These are phyloP conservation scores for Drosophila ercepeae DNA, from an alignment of 1,140 invertebrate genomes.

Conservation along the genomic window DNA sequence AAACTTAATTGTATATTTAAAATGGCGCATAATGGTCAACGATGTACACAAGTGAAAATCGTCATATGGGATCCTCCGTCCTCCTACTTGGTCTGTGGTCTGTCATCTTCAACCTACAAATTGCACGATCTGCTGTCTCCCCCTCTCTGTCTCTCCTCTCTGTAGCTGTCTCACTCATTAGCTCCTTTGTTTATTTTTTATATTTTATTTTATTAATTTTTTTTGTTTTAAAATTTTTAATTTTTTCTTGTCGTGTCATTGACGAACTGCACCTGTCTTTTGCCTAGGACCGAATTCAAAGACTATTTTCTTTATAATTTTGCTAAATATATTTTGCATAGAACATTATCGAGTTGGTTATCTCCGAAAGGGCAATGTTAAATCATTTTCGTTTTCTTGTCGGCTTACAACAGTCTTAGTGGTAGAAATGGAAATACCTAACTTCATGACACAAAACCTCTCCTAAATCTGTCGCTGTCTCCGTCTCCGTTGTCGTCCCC, in stretches of 20 bases:
- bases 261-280: conserved; percentile 36
- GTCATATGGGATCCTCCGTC: conserved; percentile 15
- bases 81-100: conserved; percentile 14
- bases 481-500: conserved; percentile 32
- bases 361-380: conserved; percentile 30
- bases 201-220: neutral
- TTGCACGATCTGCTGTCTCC: conserved; percentile 74
- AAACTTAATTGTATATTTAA: conserved; percentile 75
- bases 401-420: conserved; percentile 28
- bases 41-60: conserved; percentile 34
- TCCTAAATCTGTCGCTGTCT: neutral
- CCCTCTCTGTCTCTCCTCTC: conserved; percentile 1
- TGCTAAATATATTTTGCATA: conserved; percentile 44
- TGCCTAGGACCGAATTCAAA: conserved; percentile 34
- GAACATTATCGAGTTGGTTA: conserved; percentile 21
- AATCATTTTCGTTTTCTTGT: conserved; percentile 15
- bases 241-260: conserved; percentile 20
- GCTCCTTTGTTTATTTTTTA: conserved; percentile 2
- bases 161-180: conserved; percentile 34
- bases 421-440: conserved; percentile 50
- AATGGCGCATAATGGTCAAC: conserved; percentile 78
- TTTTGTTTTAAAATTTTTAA: neutral
- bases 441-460: conserved; percentile 42
- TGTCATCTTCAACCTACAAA: conserved; percentile 72
- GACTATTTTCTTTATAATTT: conserved; percentile 37